A percentile compares a stretch with the other conserved stretches of the same genome.
Evolutionary conservation across 2,113 vertebrate genomes (phyloP).

Genomic region (Nannospalax galili): DNA sequence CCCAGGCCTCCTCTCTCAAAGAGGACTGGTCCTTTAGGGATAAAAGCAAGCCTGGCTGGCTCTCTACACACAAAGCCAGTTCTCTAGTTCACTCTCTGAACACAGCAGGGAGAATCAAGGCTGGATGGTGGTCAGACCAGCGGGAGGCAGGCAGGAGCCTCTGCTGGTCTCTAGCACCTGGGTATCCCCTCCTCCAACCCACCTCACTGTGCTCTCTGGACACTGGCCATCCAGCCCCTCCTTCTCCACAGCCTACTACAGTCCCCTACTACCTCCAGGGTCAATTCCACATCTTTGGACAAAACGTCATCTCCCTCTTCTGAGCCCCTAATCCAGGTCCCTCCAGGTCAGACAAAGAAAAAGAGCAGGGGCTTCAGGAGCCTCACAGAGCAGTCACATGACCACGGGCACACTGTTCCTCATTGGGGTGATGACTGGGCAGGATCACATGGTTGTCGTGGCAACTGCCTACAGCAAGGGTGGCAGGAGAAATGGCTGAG

Average conservation of each 20-base stretch:
- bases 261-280: neutral
- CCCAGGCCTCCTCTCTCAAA: accelerated
- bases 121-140: neutral
- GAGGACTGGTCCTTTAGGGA: neutral
- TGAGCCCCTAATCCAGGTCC: accelerated
- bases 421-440: neutral
- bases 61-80: neutral
- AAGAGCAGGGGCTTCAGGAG: accelerated
- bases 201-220: neutral
- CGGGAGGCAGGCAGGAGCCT: accelerated
- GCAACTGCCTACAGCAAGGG: neutral
- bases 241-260: no score
- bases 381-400: accelerated
- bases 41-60: accelerated
- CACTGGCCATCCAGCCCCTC: neutral
- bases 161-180: accelerated
- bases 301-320: neutral
- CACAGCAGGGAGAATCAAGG: accelerated
- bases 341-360: accelerated
- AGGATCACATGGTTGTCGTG: accelerated
- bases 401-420: neutral
- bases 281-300: neutral
- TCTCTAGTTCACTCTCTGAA: accelerated
- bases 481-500: neutral
- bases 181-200: accelerated